These are phyloP conservation scores for Micromys minutus DNA, from an alignment of 2,113 vertebrate genomes.

Conservation along the genomic window DNA sequence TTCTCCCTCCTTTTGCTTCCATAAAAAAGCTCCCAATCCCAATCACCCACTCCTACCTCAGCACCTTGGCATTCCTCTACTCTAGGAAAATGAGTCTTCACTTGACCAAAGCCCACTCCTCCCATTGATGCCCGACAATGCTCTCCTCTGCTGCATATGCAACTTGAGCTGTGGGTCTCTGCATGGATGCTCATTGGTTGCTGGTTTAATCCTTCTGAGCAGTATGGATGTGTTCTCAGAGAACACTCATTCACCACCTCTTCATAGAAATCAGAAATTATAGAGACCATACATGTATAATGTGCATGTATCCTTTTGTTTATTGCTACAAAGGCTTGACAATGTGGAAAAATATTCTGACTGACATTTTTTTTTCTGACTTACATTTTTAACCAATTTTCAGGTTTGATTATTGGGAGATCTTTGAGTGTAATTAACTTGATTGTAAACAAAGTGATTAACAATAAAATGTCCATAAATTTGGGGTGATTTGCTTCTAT, in stretches of 20 bases:
- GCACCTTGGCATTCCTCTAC: too few species aligned
- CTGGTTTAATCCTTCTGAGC: too few species aligned
- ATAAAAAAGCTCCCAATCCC: too few species aligned
- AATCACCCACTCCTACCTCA: too few species aligned
- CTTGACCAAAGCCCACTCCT: too few species aligned
- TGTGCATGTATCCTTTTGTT: neutral
- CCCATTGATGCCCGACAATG: too few species aligned
- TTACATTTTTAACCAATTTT: slow-evolving; percentile 7
- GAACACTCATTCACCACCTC: neutral
- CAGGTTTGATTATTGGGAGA: neutral
- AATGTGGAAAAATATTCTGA: neutral
- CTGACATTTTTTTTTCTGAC: neutral
- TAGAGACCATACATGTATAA: neutral
- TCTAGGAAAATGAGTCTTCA: too few species aligned
- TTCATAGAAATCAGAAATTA: too few species aligned
- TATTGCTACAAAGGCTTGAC: neutral
- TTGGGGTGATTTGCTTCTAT: neutral
- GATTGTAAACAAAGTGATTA: neutral
- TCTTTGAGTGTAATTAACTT: neutral
- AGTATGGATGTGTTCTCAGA: neutral
- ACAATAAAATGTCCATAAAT: neutral
- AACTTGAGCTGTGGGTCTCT: too few species aligned
- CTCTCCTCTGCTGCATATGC: too few species aligned
- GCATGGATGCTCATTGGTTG: too few species aligned
- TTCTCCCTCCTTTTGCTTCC: too few species aligned